Conservation (phyloP, 2,888 invertebrate species). For the Drosophila fulvimacula region DNA sequence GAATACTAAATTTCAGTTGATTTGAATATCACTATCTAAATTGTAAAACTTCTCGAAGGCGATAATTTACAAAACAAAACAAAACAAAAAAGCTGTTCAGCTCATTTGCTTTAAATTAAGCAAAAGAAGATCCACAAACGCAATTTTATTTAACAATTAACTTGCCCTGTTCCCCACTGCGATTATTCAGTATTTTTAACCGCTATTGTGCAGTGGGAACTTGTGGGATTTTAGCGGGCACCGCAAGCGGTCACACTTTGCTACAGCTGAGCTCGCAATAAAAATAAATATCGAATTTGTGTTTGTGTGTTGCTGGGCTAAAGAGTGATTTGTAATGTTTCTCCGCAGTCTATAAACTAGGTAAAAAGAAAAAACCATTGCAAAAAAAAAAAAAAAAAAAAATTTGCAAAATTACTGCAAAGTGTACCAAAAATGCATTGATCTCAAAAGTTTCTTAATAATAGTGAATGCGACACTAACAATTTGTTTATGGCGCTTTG, state of each 20-base stretch:
- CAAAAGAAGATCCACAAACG: background rate
- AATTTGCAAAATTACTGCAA: background rate
- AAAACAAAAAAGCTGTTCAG: background rate
- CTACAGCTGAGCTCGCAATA: constrained; percentile 53
- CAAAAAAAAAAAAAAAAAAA: background rate
- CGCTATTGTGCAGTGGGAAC: background rate
- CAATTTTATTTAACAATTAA: background rate
- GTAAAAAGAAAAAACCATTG: constrained; percentile 19
- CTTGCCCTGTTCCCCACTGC: background rate
- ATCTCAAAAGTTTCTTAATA: background rate
- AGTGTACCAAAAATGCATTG: background rate
- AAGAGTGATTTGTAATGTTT: constrained; percentile 44
- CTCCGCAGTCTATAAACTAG: constrained; percentile 29
- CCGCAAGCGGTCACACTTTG: constrained; percentile 16
- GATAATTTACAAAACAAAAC: too few species aligned
- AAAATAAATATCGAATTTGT: constrained; percentile 57
- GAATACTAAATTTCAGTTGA: background rate
- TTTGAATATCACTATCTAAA: background rate
- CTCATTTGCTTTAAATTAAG: background rate
- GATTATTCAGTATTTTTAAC: background rate
- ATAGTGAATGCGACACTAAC: background rate
- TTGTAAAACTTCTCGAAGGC: too few species aligned
- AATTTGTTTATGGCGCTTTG: constrained; percentile 18
- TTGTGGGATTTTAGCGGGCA: background rate
- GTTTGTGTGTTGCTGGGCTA: constrained; percentile 38